A percentile compares a stretch with the other conserved stretches of the same genome.
Conservation (phyloP, 2,113 vertebrate species). For the Pycnonotus jocosus region DNA sequence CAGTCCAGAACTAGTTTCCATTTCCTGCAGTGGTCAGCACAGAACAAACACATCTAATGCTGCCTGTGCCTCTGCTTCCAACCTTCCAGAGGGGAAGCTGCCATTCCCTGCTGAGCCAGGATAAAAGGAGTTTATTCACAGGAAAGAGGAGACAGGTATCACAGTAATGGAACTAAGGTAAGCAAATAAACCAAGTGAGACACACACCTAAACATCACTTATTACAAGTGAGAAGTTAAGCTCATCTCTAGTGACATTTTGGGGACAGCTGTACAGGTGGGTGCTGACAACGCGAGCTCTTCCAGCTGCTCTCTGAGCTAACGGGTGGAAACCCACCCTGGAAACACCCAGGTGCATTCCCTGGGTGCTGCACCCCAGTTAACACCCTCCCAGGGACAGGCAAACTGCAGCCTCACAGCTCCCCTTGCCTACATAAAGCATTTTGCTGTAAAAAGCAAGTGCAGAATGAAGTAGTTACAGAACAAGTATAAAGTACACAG, state of each 20-base stretch:
- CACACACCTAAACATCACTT: background rate
- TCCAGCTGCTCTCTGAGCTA: background rate
- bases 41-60: rapidly evolving
- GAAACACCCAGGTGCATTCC: background rate
- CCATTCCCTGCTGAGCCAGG: background rate
- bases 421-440: background rate
- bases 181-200: background rate
- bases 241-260: background rate
- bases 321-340: background rate
- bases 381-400: background rate
- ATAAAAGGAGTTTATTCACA: background rate
- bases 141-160: background rate
- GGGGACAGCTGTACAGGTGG: background rate
- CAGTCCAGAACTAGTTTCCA: background rate
- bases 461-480: background rate
- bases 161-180: background rate
- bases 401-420: background rate
- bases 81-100: background rate
- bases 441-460: background rate
- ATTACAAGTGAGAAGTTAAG: background rate
- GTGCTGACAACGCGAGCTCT: background rate
- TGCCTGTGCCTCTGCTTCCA: background rate
- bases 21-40: background rate
- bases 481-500: background rate
- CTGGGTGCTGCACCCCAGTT: background rate